Evolutionary conservation across 2,888 invertebrate genomes (phyloP).

Genomic region (Xestia sexstrigata): DNA sequence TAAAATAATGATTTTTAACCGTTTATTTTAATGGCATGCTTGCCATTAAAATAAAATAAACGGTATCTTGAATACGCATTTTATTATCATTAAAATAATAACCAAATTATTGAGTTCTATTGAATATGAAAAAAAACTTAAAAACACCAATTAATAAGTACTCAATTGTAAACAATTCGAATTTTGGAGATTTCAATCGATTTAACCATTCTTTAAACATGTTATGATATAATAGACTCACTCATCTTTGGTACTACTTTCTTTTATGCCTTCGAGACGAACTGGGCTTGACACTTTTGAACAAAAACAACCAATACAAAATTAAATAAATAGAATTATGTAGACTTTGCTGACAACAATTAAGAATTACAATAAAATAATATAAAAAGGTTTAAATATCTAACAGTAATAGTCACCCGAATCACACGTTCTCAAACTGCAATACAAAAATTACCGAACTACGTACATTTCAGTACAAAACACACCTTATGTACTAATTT

Average conservation of each 20-base stretch:
- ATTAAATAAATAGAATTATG: constrained; percentile 7
- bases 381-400: constrained; percentile 18
- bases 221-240: constrained; percentile 47
- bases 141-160: constrained; percentile 20
- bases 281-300: constrained; percentile 23
- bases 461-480: constrained; percentile 47
- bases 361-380: constrained; percentile 25
- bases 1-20: not conserved
- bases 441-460: constrained; percentile 31
- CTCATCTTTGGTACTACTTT: constrained; percentile 63
- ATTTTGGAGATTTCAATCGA: constrained; percentile 24
- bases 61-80: not conserved
- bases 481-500: constrained; percentile 36
- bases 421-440: constrained; percentile 26
- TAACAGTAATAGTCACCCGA: constrained; percentile 10
- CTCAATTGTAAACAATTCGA: constrained; percentile 15
- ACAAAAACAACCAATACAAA: constrained; percentile 24
- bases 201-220: constrained; percentile 11
- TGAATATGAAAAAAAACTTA: not conserved
- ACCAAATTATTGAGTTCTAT: not conserved
- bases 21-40: constrained; percentile 19
- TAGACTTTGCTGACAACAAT: constrained; percentile 1
- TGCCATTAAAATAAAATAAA: not conserved
- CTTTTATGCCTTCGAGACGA: constrained; percentile 45
- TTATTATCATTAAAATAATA: constrained; percentile 1